These are phyloP conservation scores for Acanthopagrus latus DNA, from an alignment of 2,797 vertebrate species.

Conservation along the genomic window DNA sequence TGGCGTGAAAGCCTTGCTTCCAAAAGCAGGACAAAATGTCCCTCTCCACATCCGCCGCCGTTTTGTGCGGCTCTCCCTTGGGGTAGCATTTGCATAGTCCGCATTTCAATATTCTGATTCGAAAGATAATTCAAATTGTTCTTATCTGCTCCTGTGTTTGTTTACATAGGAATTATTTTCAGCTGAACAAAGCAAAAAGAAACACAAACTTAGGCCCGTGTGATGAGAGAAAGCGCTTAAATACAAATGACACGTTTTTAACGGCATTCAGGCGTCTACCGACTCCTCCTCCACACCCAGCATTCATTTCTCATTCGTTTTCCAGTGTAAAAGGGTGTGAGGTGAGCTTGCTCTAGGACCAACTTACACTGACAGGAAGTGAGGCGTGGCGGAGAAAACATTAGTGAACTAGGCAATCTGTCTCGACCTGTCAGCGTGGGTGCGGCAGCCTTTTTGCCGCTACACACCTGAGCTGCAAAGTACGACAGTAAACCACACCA, in stretches of 20 bases:
- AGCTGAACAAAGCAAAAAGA: conserved; percentile 14
- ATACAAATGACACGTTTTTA: conserved; percentile 13
- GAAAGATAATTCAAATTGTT: conserved; percentile 13
- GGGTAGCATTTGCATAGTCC: conserved; percentile 18
- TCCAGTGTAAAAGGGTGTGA: conserved; percentile 16
- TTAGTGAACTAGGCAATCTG: conserved; percentile 45
- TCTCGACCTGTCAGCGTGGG: conserved; percentile 72
- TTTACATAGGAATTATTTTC: conserved; percentile 38
- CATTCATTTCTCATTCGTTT: conserved; percentile 6
- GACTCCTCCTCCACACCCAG: conserved; percentile 12
- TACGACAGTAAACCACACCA: background rate
- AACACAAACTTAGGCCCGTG: background rate
- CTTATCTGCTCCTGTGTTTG: conserved; percentile 39
- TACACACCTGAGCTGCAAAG: conserved; percentile 33
- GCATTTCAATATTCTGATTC: conserved; percentile 46
- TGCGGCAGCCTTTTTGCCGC: conserved; percentile 24
- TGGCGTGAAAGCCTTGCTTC: conserved; percentile 32
- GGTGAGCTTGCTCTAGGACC: background rate
- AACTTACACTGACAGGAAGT: conserved; percentile 21
- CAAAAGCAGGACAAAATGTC: conserved; percentile 48
- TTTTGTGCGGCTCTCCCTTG: conserved; percentile 33
- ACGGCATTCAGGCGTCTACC: background rate
- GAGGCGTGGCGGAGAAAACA: conserved; percentile 51
- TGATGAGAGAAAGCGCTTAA: background rate
- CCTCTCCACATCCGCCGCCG: conserved; percentile 36